Percentiles rank a stretch among this genome's conserved stretches.
These are phyloP conservation scores for Melangyna quadrimaculata DNA, from an alignment of 2,888 invertebrate genomes.

Conservation along the genomic window DNA sequence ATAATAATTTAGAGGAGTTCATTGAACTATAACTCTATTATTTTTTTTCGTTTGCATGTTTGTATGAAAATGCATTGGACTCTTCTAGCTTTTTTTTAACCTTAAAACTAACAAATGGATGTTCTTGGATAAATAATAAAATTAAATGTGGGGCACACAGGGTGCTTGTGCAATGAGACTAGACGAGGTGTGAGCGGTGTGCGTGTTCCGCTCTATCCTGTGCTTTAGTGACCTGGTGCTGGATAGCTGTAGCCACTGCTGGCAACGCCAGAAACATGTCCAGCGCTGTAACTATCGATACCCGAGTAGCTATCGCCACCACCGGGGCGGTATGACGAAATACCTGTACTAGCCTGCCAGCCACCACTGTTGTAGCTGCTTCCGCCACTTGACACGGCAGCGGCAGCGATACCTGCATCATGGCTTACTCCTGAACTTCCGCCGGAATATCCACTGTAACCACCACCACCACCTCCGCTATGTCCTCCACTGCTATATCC, in stretches of 20 bases:
- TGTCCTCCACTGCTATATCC: constrained; percentile 10
- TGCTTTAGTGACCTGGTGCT: constrained; percentile 73
- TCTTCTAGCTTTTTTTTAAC: constrained; percentile 48
- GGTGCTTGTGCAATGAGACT: constrained; percentile 65
- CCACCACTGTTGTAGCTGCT: constrained; percentile 30
- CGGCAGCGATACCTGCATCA: constrained; percentile 53
- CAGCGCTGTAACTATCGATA: constrained; percentile 77
- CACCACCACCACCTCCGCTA: constrained; percentile 40
- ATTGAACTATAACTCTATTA: neutral
- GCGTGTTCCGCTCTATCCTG: constrained; percentile 25
- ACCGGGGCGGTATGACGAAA: constrained; percentile 25
- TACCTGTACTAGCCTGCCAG: constrained; percentile 56
- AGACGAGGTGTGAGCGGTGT: constrained; percentile 60
- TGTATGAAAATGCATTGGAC: constrained; percentile 51
- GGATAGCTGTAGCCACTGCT: constrained; percentile 75
- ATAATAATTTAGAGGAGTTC: neutral
- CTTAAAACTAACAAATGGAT: constrained; percentile 49
- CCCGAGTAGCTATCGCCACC: constrained; percentile 76
- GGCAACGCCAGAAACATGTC: constrained; percentile 76
- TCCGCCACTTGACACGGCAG: constrained; percentile 21
- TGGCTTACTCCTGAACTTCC: constrained; percentile 37
- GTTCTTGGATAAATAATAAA: constrained; percentile 65
- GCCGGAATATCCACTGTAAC: constrained; percentile 17
- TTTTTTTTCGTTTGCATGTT: neutral
- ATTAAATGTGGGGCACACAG: constrained; percentile 47